Percentiles rank a stretch among this genome's conserved stretches.
These are phyloP conservation scores for Aldrovandia affinis DNA, from an alignment of 2,797 vertebrate genomes.

Conservation along the genomic window DNA sequence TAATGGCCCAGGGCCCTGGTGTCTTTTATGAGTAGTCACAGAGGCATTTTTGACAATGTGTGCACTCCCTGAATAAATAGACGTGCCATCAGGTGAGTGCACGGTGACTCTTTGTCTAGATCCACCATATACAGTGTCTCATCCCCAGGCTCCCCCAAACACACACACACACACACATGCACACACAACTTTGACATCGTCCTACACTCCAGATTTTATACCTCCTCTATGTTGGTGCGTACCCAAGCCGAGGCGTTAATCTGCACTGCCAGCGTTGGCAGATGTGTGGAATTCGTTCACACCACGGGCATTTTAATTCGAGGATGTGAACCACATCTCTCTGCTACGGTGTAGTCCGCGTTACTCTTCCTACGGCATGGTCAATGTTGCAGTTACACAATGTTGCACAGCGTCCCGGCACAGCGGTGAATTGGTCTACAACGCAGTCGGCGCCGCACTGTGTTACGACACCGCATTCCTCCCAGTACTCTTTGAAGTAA, in stretches of 20 bases:
- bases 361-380: neutral
- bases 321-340: conserved; percentile 19
- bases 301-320: neutral
- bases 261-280: neutral
- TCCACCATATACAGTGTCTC: neutral
- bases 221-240: neutral
- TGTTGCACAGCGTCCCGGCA: neutral
- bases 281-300: neutral
- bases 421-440: neutral
- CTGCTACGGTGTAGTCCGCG: conserved; percentile 2
- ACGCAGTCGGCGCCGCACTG: neutral
- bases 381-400: neutral
- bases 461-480: neutral
- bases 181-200: neutral
- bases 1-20: neutral
- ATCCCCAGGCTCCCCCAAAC: neutral
- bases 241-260: neutral
- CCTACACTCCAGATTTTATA: neutral
- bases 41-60: neutral
- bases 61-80: neutral
- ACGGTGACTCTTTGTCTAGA: neutral
- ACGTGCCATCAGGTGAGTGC: neutral
- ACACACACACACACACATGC: neutral
- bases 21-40: neutral
- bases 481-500: neutral